Base-by-base conservation (phyloP, 2,888 invertebrate species). In the Lingula anatina region DNA sequence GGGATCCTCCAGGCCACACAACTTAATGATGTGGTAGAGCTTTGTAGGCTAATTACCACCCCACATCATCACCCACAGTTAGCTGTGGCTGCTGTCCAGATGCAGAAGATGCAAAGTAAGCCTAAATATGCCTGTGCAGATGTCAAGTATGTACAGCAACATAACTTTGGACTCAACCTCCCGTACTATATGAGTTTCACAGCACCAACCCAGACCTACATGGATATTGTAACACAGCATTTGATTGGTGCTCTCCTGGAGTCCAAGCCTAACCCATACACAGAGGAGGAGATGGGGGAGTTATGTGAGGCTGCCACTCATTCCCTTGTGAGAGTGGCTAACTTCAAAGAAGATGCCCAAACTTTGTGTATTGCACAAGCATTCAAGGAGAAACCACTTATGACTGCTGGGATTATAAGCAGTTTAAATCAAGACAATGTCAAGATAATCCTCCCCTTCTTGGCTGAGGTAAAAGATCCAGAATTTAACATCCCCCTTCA, bases 181-280 rank as follows among this genome's bases (percentile, higher is more conserved):
- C 35, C 50, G 7, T 54, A 55, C 5, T 70, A 61, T 51, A 65
- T 64, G 2, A 55, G 57, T 36, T 64, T 68, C 46, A 66, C 70
- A 23, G 61, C 61, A 26, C 74, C 74, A 7, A 53, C 68, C 15
- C 52, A 56, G n/a, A 47, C 66, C 25, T 71, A 63, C 51, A 60
- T 69, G 24, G 70, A 71, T 48, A 52, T 72, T 24, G 60, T 68
- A 5, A 62, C 64, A 26, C 71, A 70, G 45, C 57, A 70, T 24
- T 31, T 73, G 35, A 44, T 70, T 2, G 28, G 50, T 5, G 62
- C 68, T 2, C 46, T 55, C 35, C 40, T 71, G n/a, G 63, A 69
- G 20, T 51, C 54, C 5, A 44, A 49, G 21, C 45, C 60, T 1
- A 54, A 57, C 26, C 64, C 65, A 0, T 69, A 68, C 52, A 59